These are phyloP conservation scores for Cyclophora albipunctata DNA, from an alignment of 2,888 invertebrate species.

Conservation along the genomic window DNA sequence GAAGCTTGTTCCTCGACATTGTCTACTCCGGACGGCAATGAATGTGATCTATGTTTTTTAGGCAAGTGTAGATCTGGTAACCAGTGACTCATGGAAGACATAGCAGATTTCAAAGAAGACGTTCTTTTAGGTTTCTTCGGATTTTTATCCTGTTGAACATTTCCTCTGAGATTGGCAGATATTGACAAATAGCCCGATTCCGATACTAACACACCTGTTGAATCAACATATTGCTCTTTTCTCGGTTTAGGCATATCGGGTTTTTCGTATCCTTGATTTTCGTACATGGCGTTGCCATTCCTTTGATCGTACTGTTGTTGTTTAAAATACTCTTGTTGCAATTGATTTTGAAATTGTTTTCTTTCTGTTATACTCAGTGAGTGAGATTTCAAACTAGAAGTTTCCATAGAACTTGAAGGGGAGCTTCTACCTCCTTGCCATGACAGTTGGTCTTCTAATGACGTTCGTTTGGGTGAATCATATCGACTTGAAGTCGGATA, in stretches of 20 bases:
- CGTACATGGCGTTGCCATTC: conserved; percentile 59
- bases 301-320: conserved; percentile 72
- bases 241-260: conserved; percentile 44
- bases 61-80: conserved; percentile 86
- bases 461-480: conserved; percentile 71
- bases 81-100: conserved; percentile 87
- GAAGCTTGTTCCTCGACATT: conserved; percentile 62
- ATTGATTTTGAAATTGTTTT: conserved; percentile 71
- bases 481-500: conserved; percentile 84
- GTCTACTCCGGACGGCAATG: conserved; percentile 83
- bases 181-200: conserved; percentile 87
- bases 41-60: conserved; percentile 87
- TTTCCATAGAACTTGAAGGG: conserved; percentile 78
- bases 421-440: conserved; percentile 77
- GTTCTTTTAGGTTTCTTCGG: conserved; percentile 81
- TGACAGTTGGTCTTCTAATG: conserved; percentile 76
- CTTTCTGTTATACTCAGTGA: conserved; percentile 74
- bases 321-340: conserved; percentile 71
- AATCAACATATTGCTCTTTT: conserved; percentile 64
- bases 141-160: conserved; percentile 61
- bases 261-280: conserved; percentile 51
- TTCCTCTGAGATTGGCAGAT: conserved; percentile 64
- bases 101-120: conserved; percentile 85
- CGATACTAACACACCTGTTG: conserved; percentile 79
- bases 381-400: conserved; percentile 73